These are phyloP conservation scores for Xenopus petersii DNA, from an alignment of 2,797 vertebrate genomes.

Conservation along the genomic window DNA sequence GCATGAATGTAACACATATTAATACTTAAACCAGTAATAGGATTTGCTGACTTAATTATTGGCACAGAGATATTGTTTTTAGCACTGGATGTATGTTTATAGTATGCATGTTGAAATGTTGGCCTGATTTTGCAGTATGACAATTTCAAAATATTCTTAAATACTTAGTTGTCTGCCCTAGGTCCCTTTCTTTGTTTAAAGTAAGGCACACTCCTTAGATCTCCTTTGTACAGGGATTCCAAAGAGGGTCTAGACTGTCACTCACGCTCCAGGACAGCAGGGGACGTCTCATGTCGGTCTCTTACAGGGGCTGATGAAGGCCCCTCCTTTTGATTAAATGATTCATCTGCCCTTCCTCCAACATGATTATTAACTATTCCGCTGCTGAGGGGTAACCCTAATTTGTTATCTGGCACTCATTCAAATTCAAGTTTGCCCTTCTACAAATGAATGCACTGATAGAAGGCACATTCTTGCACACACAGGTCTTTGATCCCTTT, in stretches of 20 bases:
- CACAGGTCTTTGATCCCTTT: too few species aligned
- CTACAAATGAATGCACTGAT: not conserved
- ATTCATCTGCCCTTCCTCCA: slow-evolving; percentile 16
- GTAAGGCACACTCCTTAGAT: slow-evolving; percentile 17
- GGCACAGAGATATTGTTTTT: too few species aligned
- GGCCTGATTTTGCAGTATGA: slow-evolving; percentile 7
- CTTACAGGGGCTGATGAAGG: slow-evolving; percentile 5
- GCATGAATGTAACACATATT: too few species aligned
- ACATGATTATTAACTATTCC: slow-evolving; percentile 8
- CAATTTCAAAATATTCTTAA: slow-evolving; percentile 3
- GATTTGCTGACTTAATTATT: too few species aligned
- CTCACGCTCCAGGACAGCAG: slow-evolving; percentile 20
- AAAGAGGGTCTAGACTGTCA: slow-evolving; percentile 33
- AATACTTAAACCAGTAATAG: too few species aligned
- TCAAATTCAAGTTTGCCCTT: not conserved
- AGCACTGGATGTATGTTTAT: too few species aligned
- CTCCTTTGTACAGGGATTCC: slow-evolving; percentile 26
- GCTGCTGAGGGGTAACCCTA: not conserved
- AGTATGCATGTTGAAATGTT: too few species aligned
- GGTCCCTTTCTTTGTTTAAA: slow-evolving; percentile 25
- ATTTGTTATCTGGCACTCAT: not conserved
- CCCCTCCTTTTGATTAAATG: slow-evolving; percentile 33
- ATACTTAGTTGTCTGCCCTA: slow-evolving; percentile 13
- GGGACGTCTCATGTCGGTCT: slow-evolving; percentile 41
- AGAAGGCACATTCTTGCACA: too few species aligned